Base-by-base conservation (phyloP, 2,113 vertebrate species). In the Coptodon bakossiorum region DNA sequence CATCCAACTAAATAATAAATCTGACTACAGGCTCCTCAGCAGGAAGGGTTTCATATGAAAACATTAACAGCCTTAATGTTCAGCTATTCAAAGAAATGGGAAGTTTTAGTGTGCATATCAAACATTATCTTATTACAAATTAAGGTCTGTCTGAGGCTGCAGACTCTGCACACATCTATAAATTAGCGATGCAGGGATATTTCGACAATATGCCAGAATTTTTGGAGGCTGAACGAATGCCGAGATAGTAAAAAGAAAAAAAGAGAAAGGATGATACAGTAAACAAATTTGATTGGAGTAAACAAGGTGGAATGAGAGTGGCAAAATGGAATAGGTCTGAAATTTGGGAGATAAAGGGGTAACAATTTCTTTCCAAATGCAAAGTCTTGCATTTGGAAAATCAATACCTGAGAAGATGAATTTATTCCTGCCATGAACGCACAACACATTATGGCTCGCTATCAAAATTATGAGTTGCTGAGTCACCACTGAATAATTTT, bases 41-140 rank as follows among this genome's bases (percentile, higher is more conserved):
- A 38, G 34, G 45, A 34, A 88, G 66, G 52, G 22, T 84, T 90
- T 86, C 50, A 53, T 92, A 27, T 54, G 84, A 53, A 85, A 91
- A 87, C 82, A 87, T 92, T 90, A 84, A 73, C 82, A 53, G 34
- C 12, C 59, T 79, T 83, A 90, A 89, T 83, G 56, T 56, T 86
- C 71, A 81, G 80, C 90, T 88, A 82, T 82, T 90, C 84, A 91
- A 85, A 92, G 29, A 90, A 93, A 88, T 82, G 38, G 81, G 50
- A 34, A 9, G 22, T 84, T 90, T 92, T 89, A 88, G 24, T 81
- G 54, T 81, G 81, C 43, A 88, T 79, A 88, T 83, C 76, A 86
- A 88, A 89, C 68, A 81, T 52, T 68, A 78, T 81, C 61, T 84
- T 78, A 59, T 63, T 50, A 36, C 53, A 86, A 84, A 89, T 91